These are phyloP conservation scores for Oreochromis aureus DNA, from an alignment of 2,113 vertebrate species.

Conservation along the genomic window DNA sequence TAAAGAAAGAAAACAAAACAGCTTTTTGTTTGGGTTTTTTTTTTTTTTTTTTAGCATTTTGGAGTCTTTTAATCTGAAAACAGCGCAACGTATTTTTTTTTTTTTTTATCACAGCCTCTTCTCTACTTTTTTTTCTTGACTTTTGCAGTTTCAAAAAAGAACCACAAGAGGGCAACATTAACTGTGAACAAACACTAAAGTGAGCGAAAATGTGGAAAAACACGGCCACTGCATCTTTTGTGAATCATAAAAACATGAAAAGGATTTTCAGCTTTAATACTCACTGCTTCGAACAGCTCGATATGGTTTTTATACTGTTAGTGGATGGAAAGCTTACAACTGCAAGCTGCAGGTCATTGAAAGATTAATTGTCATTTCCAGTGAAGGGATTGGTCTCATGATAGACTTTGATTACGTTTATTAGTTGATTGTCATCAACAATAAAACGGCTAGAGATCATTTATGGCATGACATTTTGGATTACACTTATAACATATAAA, in stretches of 20 bases:
- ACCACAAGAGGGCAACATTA: constrained; percentile 41
- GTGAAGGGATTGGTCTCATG: not conserved
- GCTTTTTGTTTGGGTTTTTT: too few relatives aligned
- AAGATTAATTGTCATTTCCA: not conserved
- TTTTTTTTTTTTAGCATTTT: too few relatives aligned
- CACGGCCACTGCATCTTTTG: not conserved
- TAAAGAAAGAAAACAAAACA: too few relatives aligned
- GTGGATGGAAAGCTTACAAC: not conserved
- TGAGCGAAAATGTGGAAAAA: not conserved
- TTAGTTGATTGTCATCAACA: not conserved
- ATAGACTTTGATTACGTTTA: too few relatives aligned
- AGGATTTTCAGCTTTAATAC: not conserved
- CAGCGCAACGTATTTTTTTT: too few relatives aligned
- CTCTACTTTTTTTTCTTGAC: not conserved
- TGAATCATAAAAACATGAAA: not conserved
- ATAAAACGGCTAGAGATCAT: not conserved
- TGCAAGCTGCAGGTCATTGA: not conserved
- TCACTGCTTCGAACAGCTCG: not conserved
- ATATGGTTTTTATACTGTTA: not conserved
- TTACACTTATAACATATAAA: too few relatives aligned
- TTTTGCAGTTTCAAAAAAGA: not conserved
- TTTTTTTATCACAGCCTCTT: not conserved
- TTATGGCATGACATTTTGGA: not conserved
- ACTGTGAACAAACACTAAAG: not conserved
- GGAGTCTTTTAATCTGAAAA: too few relatives aligned